Evolutionary conservation across 1,140 invertebrate species (phyloP).

Genomic region (Drosophila kikkawai): DNA sequence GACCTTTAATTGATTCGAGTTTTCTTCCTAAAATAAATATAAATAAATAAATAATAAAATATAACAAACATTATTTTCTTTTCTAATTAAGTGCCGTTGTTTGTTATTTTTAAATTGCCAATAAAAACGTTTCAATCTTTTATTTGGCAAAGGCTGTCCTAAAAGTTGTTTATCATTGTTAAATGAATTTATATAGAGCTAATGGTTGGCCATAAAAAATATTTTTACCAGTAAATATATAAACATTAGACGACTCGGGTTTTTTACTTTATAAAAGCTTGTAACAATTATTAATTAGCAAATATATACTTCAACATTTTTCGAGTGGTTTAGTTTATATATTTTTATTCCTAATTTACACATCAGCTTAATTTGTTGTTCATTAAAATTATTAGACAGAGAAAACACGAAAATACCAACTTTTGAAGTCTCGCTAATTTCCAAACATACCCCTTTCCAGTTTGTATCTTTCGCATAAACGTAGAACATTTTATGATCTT

Average conservation of each 20-base stretch:
- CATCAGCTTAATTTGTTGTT: neutral
- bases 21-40: too few species aligned
- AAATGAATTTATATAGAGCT: constrained; percentile 1
- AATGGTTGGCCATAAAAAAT: constrained; percentile 13
- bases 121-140: constrained; percentile 8
- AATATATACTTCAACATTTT: neutral
- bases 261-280: neutral
- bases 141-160: neutral
- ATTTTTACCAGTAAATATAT: constrained; percentile 14
- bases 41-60: neutral
- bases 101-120: neutral
- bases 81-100: constrained; percentile 6
- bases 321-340: neutral
- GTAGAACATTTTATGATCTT: constrained; percentile 19
- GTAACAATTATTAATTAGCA: neutral
- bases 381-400: neutral
- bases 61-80: neutral
- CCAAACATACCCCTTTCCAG: neutral
- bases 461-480: constrained; percentile 8
- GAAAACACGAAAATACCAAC: neutral
- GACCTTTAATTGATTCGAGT: too few species aligned
- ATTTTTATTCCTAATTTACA: too few species aligned
- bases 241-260: constrained; percentile 3
- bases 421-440: neutral
- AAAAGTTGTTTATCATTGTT: constrained; percentile 5